phyloP scores from a whole-genome alignment of 2,113 vertebrate genomes.

The Poecile atricapillus region DNA sequence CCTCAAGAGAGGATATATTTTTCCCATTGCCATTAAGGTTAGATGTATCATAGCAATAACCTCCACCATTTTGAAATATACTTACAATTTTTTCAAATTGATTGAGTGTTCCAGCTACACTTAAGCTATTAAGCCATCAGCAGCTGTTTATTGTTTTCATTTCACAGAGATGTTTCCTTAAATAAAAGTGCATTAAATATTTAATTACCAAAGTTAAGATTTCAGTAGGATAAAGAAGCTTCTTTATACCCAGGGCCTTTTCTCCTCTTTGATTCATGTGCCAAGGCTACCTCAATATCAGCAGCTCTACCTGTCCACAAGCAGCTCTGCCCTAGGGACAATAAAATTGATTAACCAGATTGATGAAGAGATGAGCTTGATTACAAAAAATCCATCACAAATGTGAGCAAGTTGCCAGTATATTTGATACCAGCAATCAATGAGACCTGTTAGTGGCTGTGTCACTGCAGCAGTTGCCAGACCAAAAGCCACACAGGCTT shows the following conservation, averaged over 20 bases:
- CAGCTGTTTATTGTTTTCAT: constrained; percentile 41
- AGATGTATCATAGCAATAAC: neutral
- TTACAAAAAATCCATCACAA: neutral
- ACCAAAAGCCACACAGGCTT: neutral
- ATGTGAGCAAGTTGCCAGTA: neutral
- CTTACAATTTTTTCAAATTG: neutral
- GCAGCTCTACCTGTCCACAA: neutral
- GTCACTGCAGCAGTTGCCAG: neutral
- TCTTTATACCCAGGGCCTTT: neutral
- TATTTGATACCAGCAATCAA: neutral
- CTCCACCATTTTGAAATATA: neutral
- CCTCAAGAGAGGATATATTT: neutral
- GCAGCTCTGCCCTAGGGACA: neutral
- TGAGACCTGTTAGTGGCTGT: neutral
- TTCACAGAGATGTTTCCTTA: neutral
- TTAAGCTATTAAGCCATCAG: constrained; percentile 24
- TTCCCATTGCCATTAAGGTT: neutral
- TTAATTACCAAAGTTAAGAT: neutral
- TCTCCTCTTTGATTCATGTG: neutral
- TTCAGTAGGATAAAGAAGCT: neutral
- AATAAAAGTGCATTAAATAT: neutral
- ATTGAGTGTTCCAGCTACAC: neutral
- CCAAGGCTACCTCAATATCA: neutral
- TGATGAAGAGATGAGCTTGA: neutral
- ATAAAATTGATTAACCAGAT: neutral